These are phyloP conservation scores for Scortum barcoo DNA, from an alignment of 2,113 vertebrate species.

Conservation along the genomic window DNA sequence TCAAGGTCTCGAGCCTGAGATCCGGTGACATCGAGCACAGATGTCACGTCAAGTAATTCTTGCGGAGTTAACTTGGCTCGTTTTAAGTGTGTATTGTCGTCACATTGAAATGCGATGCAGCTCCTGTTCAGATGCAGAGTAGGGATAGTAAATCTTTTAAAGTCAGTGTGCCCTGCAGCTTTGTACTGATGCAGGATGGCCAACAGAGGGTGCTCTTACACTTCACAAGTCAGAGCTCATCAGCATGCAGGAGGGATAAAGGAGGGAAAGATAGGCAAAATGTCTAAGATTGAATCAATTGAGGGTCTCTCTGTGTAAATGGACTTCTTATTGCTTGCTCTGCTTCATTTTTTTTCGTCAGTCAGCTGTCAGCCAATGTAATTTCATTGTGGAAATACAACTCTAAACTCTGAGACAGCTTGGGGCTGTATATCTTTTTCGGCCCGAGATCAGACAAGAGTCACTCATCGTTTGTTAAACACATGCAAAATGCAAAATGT, in stretches of 20 bases:
- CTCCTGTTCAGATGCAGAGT: slow-evolving; percentile 37
- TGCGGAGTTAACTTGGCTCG: neutral
- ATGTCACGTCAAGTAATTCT: neutral
- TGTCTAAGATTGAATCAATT: too few relatives aligned
- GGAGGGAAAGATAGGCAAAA: neutral
- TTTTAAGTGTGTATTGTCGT: neutral
- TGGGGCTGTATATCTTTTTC: neutral
- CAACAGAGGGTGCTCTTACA: slow-evolving; percentile 45
- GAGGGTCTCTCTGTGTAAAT: neutral
- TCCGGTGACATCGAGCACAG: neutral
- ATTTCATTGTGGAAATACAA: neutral
- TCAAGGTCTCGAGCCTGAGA: neutral
- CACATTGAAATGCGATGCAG: slow-evolving; percentile 44
- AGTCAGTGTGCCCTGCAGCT: slow-evolving; percentile 44
- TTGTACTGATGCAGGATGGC: slow-evolving; percentile 27
- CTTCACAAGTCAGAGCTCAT: slow-evolving; percentile 3
- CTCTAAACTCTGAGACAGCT: neutral
- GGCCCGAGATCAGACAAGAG: neutral
- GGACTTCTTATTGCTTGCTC: neutral
- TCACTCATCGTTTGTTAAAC: too few relatives aligned
- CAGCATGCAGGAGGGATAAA: too few relatives aligned
- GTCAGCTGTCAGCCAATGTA: neutral
- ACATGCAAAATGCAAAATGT: neutral
- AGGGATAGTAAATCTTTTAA: slow-evolving; percentile 47
- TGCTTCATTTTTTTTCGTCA: neutral